Evolutionary conservation across 2,113 vertebrate species (phyloP).

Genomic region (Sorex fumeus): DNA sequence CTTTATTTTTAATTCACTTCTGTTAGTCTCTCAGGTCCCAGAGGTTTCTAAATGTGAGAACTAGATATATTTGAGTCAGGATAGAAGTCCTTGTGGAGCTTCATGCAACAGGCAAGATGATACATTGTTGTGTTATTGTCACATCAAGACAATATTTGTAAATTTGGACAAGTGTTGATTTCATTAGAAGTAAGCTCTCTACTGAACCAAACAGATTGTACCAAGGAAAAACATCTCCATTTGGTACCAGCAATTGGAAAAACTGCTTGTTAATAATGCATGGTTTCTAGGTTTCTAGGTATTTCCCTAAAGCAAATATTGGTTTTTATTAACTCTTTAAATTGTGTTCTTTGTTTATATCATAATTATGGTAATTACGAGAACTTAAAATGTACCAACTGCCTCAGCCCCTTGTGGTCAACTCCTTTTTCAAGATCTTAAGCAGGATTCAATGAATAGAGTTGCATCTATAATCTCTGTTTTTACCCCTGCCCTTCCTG

Average conservation of each 20-base stretch:
- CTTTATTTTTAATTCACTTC: background rate
- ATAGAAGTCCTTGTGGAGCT: background rate
- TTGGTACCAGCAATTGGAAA: background rate
- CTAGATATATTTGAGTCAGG: background rate
- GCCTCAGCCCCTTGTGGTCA: background rate
- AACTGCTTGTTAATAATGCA: too few species aligned
- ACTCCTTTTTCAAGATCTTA: background rate
- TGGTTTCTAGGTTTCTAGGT: background rate
- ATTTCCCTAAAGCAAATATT: background rate
- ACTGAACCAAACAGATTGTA: background rate
- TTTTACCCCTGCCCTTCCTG: background rate
- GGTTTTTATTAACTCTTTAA: background rate
- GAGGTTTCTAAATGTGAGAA: background rate
- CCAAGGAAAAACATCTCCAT: background rate
- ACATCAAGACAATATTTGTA: background rate
- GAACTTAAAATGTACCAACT: background rate
- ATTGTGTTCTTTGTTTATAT: background rate
- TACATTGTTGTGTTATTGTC: background rate
- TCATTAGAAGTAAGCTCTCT: background rate
- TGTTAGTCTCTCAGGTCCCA: background rate
- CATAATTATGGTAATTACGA: background rate
- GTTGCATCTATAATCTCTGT: background rate
- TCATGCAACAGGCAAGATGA: background rate
- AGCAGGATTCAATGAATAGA: background rate
- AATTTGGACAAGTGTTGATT: slow-evolving; percentile 3